Percentiles rank a stretch among this genome's conserved stretches.
These are phyloP conservation scores for Cerastoderma edule DNA, from an alignment of 2,888 invertebrate species.

Conservation along the genomic window DNA sequence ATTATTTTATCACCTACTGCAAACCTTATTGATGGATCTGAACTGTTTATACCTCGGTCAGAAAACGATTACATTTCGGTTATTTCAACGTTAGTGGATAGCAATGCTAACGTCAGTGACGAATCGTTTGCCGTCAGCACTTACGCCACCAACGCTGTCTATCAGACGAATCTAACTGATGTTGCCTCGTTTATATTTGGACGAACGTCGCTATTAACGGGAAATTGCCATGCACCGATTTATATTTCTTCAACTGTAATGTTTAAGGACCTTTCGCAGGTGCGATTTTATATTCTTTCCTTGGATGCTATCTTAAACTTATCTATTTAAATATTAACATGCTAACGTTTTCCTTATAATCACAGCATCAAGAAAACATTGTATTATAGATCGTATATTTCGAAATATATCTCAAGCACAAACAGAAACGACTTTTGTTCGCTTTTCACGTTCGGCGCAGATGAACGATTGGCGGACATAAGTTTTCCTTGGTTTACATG, in stretches of 20 bases:
- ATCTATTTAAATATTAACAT: no score
- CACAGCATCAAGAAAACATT: no score
- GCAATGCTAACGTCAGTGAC: not conserved
- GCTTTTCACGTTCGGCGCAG: no score
- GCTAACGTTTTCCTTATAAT: no score
- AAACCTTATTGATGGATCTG: conserved; percentile 28
- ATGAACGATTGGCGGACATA: no score
- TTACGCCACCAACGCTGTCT: not conserved
- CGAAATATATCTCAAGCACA: no score
- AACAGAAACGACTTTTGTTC: no score
- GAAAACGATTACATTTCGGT: not conserved
- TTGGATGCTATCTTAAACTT: no score
- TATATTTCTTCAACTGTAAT: conserved; percentile 11
- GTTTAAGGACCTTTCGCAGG: conserved; percentile 23
- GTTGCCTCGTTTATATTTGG: not conserved
- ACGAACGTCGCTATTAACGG: not conserved
- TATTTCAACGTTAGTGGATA: not conserved
- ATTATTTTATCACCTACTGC: conserved; percentile 22
- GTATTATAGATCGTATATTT: no score
- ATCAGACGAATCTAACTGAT: not conserved
- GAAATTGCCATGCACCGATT: not conserved
- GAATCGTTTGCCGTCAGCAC: not conserved
- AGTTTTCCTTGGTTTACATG: no score
- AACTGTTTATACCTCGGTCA: not conserved
- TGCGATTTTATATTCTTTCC: conserved; percentile 2